phyloP scores from a whole-genome alignment of 2,888 invertebrate species.

The Leucoma salicis region DNA sequence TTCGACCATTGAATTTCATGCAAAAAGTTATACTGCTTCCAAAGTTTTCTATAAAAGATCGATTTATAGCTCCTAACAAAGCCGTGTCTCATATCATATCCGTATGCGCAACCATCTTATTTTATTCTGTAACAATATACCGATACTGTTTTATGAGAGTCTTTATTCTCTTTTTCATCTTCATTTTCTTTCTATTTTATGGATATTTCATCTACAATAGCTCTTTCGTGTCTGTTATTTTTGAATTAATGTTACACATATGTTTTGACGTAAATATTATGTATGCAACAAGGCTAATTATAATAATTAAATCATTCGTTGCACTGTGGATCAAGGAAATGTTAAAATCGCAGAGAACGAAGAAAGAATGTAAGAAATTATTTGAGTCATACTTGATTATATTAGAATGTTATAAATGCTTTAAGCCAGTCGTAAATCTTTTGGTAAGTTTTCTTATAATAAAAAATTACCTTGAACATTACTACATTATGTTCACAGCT shows the following conservation, averaged over 20 bases:
- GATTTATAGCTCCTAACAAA: constrained; percentile 2
- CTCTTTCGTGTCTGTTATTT: no score
- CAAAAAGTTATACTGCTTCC: constrained; percentile 3
- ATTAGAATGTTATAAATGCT: constrained; percentile 10
- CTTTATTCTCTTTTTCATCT: neutral
- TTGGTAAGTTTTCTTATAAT: no score
- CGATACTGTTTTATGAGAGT: neutral
- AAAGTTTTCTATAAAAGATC: constrained; percentile 5
- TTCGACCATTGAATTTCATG: constrained; percentile 3
- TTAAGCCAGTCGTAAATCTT: constrained; percentile 1
- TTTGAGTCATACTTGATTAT: constrained; percentile 7
- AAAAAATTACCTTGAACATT: no score
- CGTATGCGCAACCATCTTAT: neutral
- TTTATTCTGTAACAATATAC: neutral
- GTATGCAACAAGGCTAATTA: constrained; percentile 15
- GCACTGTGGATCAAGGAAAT: constrained; percentile 15
- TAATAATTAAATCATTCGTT: constrained; percentile 8
- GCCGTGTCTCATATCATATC: neutral
- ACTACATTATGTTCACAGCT: no score
- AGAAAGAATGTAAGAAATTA: neutral
- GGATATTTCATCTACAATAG: neutral
- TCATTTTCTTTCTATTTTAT: neutral
- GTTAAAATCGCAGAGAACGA: neutral
- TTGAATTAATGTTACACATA: neutral
- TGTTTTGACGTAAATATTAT: constrained; percentile 12